These are phyloP conservation scores for Neodiprion lecontei DNA, from an alignment of 1,140 invertebrate genomes.

Conservation along the genomic window DNA sequence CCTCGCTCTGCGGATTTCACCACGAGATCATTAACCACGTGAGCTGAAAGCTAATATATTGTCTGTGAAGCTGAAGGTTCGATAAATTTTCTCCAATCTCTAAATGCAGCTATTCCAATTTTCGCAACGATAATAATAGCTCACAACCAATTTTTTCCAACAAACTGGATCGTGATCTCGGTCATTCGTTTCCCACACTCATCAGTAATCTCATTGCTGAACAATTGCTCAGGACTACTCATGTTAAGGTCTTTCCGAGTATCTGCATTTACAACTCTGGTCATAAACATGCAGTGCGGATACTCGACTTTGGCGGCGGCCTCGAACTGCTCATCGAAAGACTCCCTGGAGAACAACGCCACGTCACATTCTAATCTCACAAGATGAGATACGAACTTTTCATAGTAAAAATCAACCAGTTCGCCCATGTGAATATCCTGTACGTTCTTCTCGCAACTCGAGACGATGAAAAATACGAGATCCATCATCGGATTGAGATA, in stretches of 20 bases:
- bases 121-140: not conserved
- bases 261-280: constrained; percentile 47
- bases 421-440: constrained; percentile 10
- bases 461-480: constrained; percentile 38
- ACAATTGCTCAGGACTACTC: not conserved
- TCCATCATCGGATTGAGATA: constrained; percentile 33
- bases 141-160: not conserved
- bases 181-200: not conserved
- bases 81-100: too few species aligned
- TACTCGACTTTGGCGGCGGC: constrained; percentile 40
- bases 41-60: too few species aligned
- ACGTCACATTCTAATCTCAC: constrained; percentile 13
- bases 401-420: constrained; percentile 16
- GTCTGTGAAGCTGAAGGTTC: too few species aligned
- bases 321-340: constrained; percentile 37
- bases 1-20: too few species aligned
- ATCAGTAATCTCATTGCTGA: constrained; percentile 23
- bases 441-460: constrained; percentile 21
- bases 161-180: not conserved
- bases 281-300: constrained; percentile 45
- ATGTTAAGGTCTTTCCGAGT: constrained; percentile 20
- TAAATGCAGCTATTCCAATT: too few species aligned
- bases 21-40: too few species aligned
- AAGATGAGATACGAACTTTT: constrained; percentile 15
- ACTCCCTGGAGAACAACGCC: not conserved